phyloP scores from a whole-genome alignment of 2,113 vertebrate genomes.

The Heterocephalus glaber region DNA sequence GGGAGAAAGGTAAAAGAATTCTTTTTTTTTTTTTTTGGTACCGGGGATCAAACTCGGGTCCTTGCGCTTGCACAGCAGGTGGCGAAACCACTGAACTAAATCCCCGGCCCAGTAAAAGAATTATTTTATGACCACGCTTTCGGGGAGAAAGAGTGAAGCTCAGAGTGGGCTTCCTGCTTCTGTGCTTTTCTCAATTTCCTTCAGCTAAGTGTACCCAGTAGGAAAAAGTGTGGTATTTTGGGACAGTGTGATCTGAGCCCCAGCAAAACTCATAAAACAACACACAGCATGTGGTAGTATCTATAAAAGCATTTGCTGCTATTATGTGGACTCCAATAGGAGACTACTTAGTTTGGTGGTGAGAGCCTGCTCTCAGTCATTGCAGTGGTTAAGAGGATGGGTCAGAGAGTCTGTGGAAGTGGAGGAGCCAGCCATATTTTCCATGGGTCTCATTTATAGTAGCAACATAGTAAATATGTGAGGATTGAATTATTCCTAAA shows the following conservation, averaged over 20 bases:
- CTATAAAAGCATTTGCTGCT: neutral
- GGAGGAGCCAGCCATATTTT: neutral
- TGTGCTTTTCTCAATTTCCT: neutral
- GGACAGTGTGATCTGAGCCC: neutral
- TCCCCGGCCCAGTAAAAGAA: too few relatives aligned
- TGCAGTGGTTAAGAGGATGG: neutral
- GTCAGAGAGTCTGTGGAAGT: neutral
- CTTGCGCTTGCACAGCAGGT: too few relatives aligned
- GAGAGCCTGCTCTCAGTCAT: neutral
- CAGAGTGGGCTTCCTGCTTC: neutral
- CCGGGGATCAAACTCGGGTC: too few relatives aligned
- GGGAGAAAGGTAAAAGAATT: neutral
- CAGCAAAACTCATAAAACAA: neutral
- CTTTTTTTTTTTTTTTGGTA: too few relatives aligned
- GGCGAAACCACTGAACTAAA: too few relatives aligned
- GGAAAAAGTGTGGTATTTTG: neutral
- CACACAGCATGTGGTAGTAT: neutral
- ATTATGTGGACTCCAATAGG: neutral
- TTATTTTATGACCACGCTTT: neutral
- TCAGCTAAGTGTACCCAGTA: neutral
- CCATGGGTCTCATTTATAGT: neutral
- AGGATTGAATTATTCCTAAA: conserved; percentile 9
- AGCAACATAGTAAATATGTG: neutral
- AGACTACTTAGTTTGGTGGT: neutral
- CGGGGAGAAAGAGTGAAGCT: neutral